phyloP scores from a whole-genome alignment of 2,888 invertebrate species.

The Hermodice carunculata region DNA sequence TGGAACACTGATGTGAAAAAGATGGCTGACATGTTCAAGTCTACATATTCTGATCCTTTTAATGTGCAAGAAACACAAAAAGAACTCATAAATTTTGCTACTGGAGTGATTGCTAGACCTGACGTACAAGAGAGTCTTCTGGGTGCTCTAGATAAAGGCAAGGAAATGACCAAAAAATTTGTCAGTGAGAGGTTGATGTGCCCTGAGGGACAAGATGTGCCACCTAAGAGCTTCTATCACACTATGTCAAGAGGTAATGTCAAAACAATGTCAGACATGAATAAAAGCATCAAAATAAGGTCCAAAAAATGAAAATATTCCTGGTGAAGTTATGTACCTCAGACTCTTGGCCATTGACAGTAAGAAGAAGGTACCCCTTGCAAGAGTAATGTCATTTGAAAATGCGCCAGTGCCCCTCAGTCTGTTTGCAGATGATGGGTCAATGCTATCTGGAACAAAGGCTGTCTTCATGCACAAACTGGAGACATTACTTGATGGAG shows the following conservation, averaged over 20 bases:
- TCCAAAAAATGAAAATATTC: neutral
- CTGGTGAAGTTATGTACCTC: neutral
- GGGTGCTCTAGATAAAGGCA: neutral
- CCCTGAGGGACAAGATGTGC: neutral
- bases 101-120: neutral
- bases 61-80: neutral
- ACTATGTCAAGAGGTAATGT: neutral
- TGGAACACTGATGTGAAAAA: slow-evolving; percentile 31
- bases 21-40: neutral
- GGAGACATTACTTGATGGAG: neutral
- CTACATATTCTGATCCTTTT: neutral
- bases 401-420: neutral
- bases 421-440: neutral
- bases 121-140: neutral
- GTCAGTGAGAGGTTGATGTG: neutral
- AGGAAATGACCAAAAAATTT: neutral
- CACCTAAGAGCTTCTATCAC: neutral
- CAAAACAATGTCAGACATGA: neutral
- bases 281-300: neutral
- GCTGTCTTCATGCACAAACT: neutral
- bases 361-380: neutral
- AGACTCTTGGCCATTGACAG: neutral
- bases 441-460: neutral
- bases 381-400: neutral
- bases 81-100: neutral